Conservation (phyloP, 2,888 invertebrate genomes). For the Myathropa florea region DNA sequence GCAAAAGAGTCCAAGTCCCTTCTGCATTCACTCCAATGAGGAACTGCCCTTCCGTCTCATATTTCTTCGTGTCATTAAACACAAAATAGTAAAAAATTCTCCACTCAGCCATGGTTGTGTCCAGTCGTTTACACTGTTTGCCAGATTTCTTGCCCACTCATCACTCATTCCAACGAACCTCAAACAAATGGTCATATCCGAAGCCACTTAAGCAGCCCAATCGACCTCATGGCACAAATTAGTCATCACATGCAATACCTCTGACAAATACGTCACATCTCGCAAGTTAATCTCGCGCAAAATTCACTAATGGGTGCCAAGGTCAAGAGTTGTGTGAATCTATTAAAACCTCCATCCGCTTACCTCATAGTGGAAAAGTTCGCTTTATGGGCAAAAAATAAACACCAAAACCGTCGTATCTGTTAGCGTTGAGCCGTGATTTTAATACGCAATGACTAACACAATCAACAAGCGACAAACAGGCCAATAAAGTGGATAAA, state of each 20-base stretch:
- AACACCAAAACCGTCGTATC: background rate
- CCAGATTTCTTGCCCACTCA: background rate
- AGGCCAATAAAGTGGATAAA: conserved; percentile 8
- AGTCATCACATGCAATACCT: background rate
- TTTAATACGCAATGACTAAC: background rate
- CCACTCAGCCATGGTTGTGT: no score
- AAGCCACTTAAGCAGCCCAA: background rate
- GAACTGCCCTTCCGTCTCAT: no score
- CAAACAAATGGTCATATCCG: background rate
- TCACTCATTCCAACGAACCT: background rate
- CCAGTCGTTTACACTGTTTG: no score
- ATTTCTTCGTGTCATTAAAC: no score
- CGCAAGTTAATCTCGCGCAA: background rate
- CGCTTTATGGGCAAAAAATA: no score
- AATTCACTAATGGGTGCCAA: background rate
- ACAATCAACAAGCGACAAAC: background rate
- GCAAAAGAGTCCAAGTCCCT: no score
- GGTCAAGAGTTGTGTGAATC: background rate
- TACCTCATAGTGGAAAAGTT: background rate
- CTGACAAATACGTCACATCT: background rate
- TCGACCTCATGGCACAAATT: background rate
- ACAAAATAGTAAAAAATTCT: no score
- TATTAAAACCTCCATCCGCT: background rate
- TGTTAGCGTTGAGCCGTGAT: background rate
- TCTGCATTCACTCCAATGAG: no score